Percentiles rank a stretch among this genome's conserved stretches.
phyloP scores from a whole-genome alignment of 2,797 vertebrate genomes.

The Coregonus suidteri region DNA sequence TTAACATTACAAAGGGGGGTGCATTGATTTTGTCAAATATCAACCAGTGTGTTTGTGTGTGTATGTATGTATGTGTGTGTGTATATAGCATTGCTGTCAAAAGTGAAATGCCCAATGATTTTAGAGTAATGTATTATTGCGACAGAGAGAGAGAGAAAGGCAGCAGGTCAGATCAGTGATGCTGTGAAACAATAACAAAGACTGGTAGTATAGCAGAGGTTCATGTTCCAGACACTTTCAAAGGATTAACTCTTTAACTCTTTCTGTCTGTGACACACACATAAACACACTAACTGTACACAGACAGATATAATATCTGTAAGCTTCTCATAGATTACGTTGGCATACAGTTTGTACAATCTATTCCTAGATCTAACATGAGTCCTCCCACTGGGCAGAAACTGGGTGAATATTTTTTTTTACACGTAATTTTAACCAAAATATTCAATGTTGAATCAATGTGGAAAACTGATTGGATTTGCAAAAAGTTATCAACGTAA shows the following conservation, averaged over 20 bases:
- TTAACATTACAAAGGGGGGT: conserved; percentile 9
- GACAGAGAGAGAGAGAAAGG: not conserved
- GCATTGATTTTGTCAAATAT: not conserved
- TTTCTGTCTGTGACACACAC: not conserved
- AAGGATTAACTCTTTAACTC: conserved; percentile 55
- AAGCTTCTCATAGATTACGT: not conserved
- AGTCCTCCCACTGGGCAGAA: not conserved
- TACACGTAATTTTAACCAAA: too few species aligned
- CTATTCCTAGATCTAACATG: not conserved
- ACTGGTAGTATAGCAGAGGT: not conserved
- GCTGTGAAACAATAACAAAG: too few species aligned
- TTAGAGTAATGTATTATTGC: not conserved
- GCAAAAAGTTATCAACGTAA: too few species aligned
- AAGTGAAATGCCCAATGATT: not conserved
- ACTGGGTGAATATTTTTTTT: too few species aligned
- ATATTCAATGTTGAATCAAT: too few species aligned
- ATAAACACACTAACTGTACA: not conserved
- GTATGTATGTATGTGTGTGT: not conserved
- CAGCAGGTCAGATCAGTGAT: not conserved
- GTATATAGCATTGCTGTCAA: not conserved
- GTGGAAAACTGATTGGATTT: too few species aligned
- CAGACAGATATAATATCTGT: not conserved
- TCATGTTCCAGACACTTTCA: conserved; percentile 60
- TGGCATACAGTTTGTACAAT: not conserved
- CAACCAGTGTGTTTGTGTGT: not conserved